Conservation (phyloP, 2,797 vertebrate genomes). For the Myotis myotis region DNA sequence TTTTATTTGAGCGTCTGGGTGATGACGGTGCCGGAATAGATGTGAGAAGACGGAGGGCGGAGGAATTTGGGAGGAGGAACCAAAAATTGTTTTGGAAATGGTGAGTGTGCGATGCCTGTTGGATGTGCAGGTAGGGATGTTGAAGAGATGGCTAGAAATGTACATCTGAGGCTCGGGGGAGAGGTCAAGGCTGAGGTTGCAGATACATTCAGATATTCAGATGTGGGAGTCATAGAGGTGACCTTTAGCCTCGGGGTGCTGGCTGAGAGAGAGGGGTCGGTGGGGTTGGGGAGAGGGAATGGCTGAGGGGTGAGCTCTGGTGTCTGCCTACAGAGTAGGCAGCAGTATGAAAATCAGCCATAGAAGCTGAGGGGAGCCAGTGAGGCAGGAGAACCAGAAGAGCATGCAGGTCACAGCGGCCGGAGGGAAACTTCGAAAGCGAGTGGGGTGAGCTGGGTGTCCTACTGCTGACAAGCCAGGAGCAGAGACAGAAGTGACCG, state of each 20-base stretch:
- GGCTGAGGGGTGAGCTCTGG: neutral
- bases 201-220: neutral
- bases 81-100: neutral
- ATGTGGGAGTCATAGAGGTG: neutral
- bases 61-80: neutral
- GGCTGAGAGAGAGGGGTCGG: neutral
- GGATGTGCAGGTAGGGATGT: too few species aligned
- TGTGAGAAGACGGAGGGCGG: neutral
- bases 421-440: neutral
- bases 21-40: neutral
- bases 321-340: neutral
- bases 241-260: neutral
- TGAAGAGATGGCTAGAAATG: neutral
- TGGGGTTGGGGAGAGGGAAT: too few species aligned
- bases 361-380: neutral
- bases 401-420: neutral
- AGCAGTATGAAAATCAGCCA: neutral
- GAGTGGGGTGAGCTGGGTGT: too few species aligned
- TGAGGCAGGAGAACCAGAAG: neutral
- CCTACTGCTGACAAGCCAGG: neutral
- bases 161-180: neutral
- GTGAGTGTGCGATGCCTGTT: neutral
- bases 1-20: neutral
- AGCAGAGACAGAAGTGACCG: neutral
- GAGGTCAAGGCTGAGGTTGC: neutral